These are phyloP conservation scores for Triplophysa rosa DNA, from an alignment of 2,113 vertebrate species.

Conservation along the genomic window DNA sequence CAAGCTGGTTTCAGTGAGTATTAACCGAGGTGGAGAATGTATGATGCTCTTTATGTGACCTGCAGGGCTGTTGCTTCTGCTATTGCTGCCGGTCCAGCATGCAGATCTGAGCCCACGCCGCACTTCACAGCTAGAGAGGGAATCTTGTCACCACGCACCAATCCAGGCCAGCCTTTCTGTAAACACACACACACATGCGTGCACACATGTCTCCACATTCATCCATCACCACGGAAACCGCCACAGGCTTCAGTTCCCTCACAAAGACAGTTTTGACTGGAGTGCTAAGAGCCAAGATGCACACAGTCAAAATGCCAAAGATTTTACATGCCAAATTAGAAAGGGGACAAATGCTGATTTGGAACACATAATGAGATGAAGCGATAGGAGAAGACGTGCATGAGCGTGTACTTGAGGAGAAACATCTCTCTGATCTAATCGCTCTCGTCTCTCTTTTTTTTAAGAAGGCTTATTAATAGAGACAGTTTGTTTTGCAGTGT, in stretches of 20 bases:
- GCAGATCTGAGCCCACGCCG: constrained; percentile 50
- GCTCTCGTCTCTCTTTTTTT: neutral
- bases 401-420: constrained; percentile 54
- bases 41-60: constrained; percentile 44
- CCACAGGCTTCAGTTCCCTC: constrained; percentile 76
- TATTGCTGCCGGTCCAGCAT: constrained; percentile 38
- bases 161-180: constrained; percentile 49
- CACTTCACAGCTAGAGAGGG: constrained; percentile 64
- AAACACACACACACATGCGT: constrained; percentile 47
- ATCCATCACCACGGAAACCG: constrained; percentile 75
- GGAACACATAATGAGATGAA: constrained; percentile 53
- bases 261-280: constrained; percentile 77
- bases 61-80: constrained; percentile 38
- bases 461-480: neutral
- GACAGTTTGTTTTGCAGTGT: neutral
- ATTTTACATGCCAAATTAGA: constrained; percentile 73
- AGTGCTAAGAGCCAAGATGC: constrained; percentile 74
- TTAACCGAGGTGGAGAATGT: constrained; percentile 23
- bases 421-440: constrained; percentile 52
- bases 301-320: constrained; percentile 77
- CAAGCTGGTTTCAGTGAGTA: constrained; percentile 28
- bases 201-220: constrained; percentile 74
- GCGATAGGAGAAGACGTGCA: constrained; percentile 43
- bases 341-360: constrained; percentile 71
- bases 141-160: constrained; percentile 64